A percentile compares a stretch with the other conserved stretches of the same genome.
Evolutionary conservation across 2,888 invertebrate species (phyloP).

Genomic region (Therioaphis trifolii): DNA sequence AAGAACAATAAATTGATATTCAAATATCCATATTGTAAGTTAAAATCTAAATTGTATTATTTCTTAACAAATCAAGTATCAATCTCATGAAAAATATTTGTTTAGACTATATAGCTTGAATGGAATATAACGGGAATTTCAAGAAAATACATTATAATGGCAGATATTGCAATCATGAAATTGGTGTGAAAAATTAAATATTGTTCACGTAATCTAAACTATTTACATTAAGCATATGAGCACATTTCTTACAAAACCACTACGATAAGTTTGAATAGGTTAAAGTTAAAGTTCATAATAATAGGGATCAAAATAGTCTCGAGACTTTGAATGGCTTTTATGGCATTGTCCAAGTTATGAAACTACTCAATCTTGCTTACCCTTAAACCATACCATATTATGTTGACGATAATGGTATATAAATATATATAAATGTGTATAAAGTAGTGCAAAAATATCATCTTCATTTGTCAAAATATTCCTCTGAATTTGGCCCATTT

Average conservation of each 20-base stretch:
- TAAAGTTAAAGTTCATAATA: conserved; percentile 48
- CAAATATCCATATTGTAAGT: too few species aligned
- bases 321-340: conserved; percentile 48
- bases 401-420: not conserved
- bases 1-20: too few species aligned
- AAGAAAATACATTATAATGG: too few species aligned
- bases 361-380: conserved; percentile 59
- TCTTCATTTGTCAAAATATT: conserved; percentile 52
- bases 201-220: too few species aligned
- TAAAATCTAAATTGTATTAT: too few species aligned
- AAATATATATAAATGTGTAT: conserved; percentile 3
- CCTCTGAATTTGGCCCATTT: conserved; percentile 31
- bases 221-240: too few species aligned
- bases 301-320: conserved; percentile 53
- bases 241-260: not conserved
- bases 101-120: too few species aligned
- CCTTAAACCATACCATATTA: conserved; percentile 55
- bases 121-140: too few species aligned
- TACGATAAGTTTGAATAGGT: conserved; percentile 34
- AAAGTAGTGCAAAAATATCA: conserved; percentile 38
- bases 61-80: too few species aligned
- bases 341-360: conserved; percentile 48
- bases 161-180: too few species aligned
- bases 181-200: too few species aligned
- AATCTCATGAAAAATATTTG: too few species aligned